Evolutionary conservation across 2,113 vertebrate genomes (phyloP).

Genomic region (Numida meleagris): DNA sequence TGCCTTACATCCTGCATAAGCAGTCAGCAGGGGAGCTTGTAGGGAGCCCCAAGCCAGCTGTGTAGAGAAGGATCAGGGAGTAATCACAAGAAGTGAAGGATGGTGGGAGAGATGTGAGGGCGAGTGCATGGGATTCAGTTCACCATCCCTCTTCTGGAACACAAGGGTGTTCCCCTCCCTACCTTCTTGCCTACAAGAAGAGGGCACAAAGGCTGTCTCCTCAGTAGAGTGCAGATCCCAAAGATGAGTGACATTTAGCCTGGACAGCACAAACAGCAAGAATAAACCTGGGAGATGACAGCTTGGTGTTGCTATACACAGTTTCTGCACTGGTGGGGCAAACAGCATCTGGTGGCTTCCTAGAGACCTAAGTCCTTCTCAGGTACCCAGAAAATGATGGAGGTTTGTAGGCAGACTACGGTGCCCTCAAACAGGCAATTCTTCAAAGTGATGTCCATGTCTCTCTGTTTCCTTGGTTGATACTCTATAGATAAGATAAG

Average conservation of each 20-base stretch:
- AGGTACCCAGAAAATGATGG: background rate
- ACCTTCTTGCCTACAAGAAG: background rate
- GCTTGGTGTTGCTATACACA: background rate
- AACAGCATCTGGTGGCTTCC: background rate
- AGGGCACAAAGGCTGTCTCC: background rate
- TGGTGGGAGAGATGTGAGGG: background rate
- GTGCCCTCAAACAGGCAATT: background rate
- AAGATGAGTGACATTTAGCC: background rate
- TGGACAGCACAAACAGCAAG: background rate
- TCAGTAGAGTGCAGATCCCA: background rate
- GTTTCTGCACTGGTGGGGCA: background rate
- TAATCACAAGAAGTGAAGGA: background rate
- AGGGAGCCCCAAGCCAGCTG: conserved; percentile 6
- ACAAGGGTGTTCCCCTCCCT: background rate
- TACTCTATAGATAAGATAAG: background rate
- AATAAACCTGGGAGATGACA: background rate
- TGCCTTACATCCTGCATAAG: background rate
- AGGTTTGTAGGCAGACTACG: background rate
- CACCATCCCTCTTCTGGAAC: background rate
- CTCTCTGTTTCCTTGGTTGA: background rate
- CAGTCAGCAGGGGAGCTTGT: background rate
- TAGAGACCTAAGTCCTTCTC: background rate
- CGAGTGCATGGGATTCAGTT: background rate
- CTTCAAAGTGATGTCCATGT: background rate
- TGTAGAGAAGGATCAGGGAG: background rate